phyloP scores from a whole-genome alignment of 2,113 vertebrate species.

The Pseudorectes ferrugineus region DNA sequence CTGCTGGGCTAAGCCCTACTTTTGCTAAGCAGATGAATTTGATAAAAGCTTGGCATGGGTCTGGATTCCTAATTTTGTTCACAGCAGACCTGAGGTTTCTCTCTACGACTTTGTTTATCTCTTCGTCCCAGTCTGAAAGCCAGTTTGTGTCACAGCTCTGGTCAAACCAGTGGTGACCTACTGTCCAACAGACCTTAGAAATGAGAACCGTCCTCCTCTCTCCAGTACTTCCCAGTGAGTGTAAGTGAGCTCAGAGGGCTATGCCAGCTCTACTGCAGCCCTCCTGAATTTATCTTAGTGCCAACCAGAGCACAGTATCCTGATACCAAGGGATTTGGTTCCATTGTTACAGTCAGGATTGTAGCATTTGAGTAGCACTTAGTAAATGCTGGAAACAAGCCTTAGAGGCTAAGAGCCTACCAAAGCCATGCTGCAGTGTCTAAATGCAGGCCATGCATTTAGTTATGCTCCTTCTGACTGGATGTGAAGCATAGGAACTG shows the following conservation, averaged over 20 bases:
- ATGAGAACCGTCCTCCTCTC: neutral
- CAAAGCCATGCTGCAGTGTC: neutral
- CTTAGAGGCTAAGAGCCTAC: neutral
- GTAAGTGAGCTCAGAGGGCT: neutral
- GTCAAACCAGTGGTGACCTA: neutral
- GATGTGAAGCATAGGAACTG: neutral
- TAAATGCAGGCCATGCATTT: neutral
- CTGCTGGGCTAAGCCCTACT: neutral
- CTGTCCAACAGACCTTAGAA: neutral
- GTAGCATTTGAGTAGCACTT: constrained; percentile 10
- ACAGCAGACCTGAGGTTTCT: neutral
- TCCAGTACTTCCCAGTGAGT: neutral
- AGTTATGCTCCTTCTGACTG: neutral
- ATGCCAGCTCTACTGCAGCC: neutral
- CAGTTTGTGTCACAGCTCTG: neutral
- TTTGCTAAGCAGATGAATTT: constrained; percentile 16
- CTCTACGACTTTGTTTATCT: neutral
- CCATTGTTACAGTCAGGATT: neutral
- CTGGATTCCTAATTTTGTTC: neutral
- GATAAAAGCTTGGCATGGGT: neutral
- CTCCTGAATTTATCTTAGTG: neutral
- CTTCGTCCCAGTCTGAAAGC: constrained; percentile 29
- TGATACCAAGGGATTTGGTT: neutral
- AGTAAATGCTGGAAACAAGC: neutral
- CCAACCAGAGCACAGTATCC: neutral